Evolutionary conservation across 2,888 invertebrate species (phyloP).

Genomic region (Morpho achilles): DNA sequence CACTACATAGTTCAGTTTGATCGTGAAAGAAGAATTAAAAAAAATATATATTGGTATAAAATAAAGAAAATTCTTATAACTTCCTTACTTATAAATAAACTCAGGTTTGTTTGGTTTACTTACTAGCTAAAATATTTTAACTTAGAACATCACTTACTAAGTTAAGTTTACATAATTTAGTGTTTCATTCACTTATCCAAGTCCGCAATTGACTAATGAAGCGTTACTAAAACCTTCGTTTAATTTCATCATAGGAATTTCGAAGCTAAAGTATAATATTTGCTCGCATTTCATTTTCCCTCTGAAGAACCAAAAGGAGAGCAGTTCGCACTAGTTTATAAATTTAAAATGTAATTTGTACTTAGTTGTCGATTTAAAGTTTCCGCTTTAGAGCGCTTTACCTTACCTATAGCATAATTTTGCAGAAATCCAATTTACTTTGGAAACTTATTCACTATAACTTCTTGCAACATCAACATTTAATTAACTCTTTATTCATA

Average conservation of each 20-base stretch:
- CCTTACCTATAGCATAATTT: slow-evolving; percentile 25
- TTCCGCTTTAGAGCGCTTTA: slow-evolving; percentile 25
- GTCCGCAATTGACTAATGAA: too few species aligned
- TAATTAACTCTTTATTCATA: slow-evolving; percentile 33
- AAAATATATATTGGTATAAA: too few species aligned
- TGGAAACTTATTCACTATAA: slow-evolving; percentile 27
- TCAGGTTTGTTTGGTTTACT: too few species aligned
- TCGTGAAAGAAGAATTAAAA: too few species aligned
- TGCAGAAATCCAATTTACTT: slow-evolving; percentile 25
- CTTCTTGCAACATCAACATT: slow-evolving; percentile 31
- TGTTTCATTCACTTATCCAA: too few species aligned
- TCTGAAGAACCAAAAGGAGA: slow-evolving; percentile 6
- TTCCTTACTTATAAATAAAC: too few species aligned
- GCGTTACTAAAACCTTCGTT: neutral
- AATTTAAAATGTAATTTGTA: slow-evolving; percentile 19
- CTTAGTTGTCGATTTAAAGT: slow-evolving; percentile 20
- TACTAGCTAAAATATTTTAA: too few species aligned
- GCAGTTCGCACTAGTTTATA: slow-evolving; percentile 11
- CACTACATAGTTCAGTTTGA: too few species aligned
- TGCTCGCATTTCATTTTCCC: slow-evolving; percentile 3
- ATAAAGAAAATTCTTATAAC: too few species aligned
- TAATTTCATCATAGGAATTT: neutral
- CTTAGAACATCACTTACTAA: too few species aligned
- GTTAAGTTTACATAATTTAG: too few species aligned
- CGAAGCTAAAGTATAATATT: neutral